Conservation (phyloP, 2,113 vertebrate species). For the Anser cygnoides region DNA sequence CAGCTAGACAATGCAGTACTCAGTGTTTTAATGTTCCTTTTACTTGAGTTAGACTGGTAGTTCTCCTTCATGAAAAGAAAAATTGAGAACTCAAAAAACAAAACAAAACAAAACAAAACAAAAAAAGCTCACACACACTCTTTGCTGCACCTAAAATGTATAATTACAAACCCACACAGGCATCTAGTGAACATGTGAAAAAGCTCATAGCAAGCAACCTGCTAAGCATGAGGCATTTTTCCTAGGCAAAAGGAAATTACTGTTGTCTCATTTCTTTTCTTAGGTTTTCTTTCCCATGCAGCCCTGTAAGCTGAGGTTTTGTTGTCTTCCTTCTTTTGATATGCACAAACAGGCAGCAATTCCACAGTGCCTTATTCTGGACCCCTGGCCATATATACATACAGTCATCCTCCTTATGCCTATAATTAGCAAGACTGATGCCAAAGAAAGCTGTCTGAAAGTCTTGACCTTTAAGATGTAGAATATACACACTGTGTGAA, state of each 20-base stretch:
- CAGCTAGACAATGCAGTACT: neutral
- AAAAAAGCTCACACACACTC: neutral
- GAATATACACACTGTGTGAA: neutral
- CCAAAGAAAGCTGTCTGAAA: neutral
- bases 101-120: neutral
- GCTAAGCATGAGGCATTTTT: neutral
- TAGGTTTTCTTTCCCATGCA: neutral
- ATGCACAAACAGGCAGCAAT: neutral
- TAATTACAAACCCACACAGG: neutral
- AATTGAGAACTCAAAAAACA: neutral
- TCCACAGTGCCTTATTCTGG: neutral
- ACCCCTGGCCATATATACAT: neutral
- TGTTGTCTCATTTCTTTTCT: conserved; percentile 16
- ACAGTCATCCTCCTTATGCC: neutral
- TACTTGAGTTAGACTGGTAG: neutral
- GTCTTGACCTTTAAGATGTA: neutral
- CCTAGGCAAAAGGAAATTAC: conserved; percentile 6
- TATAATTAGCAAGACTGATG: neutral
- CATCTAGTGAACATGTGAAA: neutral
- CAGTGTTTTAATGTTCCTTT: neutral
- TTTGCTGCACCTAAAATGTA: neutral
- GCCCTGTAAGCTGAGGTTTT: neutral
- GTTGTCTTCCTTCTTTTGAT: neutral
- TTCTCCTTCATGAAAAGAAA: neutral
- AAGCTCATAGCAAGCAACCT: conserved; percentile 5